phyloP scores from a whole-genome alignment of 2,113 vertebrate genomes.

The Mixornis gularis region DNA sequence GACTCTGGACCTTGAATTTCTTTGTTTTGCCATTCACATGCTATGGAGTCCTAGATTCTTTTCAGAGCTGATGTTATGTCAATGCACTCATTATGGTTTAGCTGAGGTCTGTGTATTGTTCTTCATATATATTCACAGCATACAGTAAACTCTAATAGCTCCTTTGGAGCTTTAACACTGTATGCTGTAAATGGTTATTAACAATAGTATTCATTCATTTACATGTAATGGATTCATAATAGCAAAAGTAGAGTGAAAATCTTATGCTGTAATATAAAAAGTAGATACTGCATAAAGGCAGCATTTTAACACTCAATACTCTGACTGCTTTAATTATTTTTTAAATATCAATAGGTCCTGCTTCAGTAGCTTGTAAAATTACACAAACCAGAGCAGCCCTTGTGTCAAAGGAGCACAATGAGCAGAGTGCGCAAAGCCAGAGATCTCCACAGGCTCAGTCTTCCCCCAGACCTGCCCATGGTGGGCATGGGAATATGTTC shows the following conservation, averaged over 20 bases:
- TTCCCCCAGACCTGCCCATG: background rate
- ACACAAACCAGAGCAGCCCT: conserved; percentile 16
- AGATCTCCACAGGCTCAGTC: background rate
- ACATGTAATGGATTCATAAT: conserved; percentile 64
- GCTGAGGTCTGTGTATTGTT: conserved; percentile 59
- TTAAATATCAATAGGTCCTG: conserved; percentile 58
- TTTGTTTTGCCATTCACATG: conserved; percentile 12
- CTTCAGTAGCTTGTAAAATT: conserved; percentile 60
- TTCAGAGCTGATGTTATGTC: conserved; percentile 46
- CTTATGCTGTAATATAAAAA: conserved; percentile 50
- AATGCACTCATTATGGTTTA: conserved; percentile 42
- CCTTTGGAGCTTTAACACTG: conserved; percentile 60
- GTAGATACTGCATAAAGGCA: conserved; percentile 52
- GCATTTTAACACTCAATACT: conserved; percentile 54
- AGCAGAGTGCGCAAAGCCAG: background rate
- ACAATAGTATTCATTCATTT: conserved; percentile 65
- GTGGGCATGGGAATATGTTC: background rate
- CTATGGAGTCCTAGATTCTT: background rate
- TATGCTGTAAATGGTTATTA: conserved; percentile 65
- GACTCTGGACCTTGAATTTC: background rate
- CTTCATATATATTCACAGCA: conserved; percentile 61
- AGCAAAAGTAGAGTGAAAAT: conserved; percentile 56
- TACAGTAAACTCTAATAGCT: conserved; percentile 64
- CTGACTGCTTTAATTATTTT: conserved; percentile 61
- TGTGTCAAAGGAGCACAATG: conserved; percentile 23